Percentiles rank a stretch among this genome's conserved stretches.
phyloP scores from a whole-genome alignment of 2,888 invertebrate species.

The Coenonympha arcania region DNA sequence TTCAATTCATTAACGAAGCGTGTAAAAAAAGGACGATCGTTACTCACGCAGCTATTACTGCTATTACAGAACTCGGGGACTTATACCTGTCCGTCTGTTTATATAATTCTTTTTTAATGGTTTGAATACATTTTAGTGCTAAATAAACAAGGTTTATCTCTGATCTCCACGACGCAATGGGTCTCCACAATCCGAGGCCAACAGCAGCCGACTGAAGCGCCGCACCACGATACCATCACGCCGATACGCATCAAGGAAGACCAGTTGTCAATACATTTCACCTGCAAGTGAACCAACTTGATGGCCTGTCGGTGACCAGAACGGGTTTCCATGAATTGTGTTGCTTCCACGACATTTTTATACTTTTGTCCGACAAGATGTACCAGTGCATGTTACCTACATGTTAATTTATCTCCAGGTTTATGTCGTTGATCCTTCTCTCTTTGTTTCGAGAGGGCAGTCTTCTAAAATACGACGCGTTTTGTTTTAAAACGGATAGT shows the following conservation, averaged over 20 bases:
- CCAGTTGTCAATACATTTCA: constrained; percentile 74
- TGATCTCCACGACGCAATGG: constrained; percentile 66
- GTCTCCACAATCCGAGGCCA: constrained; percentile 56
- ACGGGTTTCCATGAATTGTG: constrained; percentile 69
- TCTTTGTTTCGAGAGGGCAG: neutral
- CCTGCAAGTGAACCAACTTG: constrained; percentile 58
- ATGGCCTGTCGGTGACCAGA: constrained; percentile 57
- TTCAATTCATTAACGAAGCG: constrained; percentile 54
- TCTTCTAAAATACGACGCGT: neutral
- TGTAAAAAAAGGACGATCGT: constrained; percentile 45
- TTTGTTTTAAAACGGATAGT: neutral
- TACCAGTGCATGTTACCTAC: constrained; percentile 43
- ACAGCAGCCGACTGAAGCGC: constrained; percentile 68
- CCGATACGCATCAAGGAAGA: constrained; percentile 73
- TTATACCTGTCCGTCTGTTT: constrained; percentile 59
- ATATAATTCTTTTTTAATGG: constrained; percentile 66
- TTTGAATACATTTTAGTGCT: constrained; percentile 67
- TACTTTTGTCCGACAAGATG: constrained; percentile 57
- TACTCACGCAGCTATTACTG: constrained; percentile 50
- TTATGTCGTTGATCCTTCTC: constrained; percentile 30
- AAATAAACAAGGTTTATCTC: constrained; percentile 71
- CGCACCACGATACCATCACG: constrained; percentile 68
- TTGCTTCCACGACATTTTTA: constrained; percentile 63
- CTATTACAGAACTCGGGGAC: constrained; percentile 54
- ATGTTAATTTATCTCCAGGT: constrained; percentile 51